phyloP scores from a whole-genome alignment of 2,113 vertebrate genomes.

The Syngnathus typhle region DNA sequence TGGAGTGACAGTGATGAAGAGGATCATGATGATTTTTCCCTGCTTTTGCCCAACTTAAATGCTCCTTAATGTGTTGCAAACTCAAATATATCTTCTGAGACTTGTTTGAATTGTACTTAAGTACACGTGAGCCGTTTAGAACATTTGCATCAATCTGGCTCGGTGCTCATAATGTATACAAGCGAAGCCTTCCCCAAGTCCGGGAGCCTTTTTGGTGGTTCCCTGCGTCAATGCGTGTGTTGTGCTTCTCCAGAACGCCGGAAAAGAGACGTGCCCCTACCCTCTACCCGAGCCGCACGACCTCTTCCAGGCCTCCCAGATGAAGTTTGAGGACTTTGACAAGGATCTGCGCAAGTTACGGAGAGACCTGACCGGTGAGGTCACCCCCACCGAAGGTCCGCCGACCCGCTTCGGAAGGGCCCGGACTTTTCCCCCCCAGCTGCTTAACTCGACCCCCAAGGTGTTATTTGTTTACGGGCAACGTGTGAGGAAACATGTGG shows the following conservation, averaged over 20 bases:
- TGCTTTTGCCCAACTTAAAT: constrained; percentile 3
- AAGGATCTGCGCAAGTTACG: constrained; percentile 91
- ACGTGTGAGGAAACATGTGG: constrained; percentile 7
- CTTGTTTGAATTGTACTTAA: constrained; percentile 44
- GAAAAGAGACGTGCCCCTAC: constrained; percentile 84
- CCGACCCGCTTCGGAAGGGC: background rate
- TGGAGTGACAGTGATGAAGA: constrained; percentile 36
- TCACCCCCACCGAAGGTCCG: background rate
- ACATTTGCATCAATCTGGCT: constrained; percentile 38
- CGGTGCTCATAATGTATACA: constrained; percentile 24
- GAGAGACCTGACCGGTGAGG: constrained; percentile 86
- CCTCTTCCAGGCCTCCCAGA: constrained; percentile 90
- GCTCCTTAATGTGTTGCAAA: constrained; percentile 34
- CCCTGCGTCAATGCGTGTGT: constrained; percentile 40
- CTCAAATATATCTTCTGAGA: constrained; percentile 25
- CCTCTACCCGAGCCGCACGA: constrained; percentile 93
- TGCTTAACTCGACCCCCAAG: constrained; percentile 12
- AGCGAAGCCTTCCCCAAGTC: constrained; percentile 37
- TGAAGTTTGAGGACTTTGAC: constrained; percentile 97
- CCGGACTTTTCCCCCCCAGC: background rate
- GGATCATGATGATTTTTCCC: constrained; percentile 19
- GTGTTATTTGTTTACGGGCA: constrained; percentile 21
- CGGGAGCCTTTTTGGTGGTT: constrained; percentile 44
- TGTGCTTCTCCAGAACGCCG: constrained; percentile 78
- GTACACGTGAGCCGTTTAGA: constrained; percentile 20